Conservation (phyloP, 2,113 vertebrate species). For the Notarius quadriscutis region DNA sequence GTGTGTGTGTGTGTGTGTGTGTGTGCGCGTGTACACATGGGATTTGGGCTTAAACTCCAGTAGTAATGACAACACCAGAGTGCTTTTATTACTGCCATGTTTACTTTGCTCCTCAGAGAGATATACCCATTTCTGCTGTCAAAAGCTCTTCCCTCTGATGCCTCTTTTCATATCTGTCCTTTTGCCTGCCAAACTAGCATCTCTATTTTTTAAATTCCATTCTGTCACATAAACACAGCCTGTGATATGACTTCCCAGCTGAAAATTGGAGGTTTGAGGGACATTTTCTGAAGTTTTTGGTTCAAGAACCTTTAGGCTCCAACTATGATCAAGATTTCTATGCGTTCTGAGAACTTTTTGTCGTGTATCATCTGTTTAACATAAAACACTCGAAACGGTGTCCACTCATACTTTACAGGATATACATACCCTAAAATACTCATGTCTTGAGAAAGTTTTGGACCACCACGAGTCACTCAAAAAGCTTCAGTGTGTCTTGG, state of each 20-base stretch:
- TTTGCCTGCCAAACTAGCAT: background rate
- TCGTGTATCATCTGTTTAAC: background rate
- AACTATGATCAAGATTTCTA: background rate
- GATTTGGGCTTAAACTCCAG: slow-evolving; percentile 34
- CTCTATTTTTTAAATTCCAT: slow-evolving; percentile 21
- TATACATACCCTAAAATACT: background rate
- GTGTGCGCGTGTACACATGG: background rate
- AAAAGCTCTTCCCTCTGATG: slow-evolving; percentile 29
- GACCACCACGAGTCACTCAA: background rate
- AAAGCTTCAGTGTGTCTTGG: background rate
- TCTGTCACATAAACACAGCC: background rate
- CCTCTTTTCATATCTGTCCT: slow-evolving; percentile 24
- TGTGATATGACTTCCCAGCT: background rate
- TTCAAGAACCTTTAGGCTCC: background rate
- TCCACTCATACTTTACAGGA: background rate
- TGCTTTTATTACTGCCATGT: slow-evolving; percentile 44
- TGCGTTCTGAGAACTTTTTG: background rate
- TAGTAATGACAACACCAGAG: slow-evolving; percentile 38
- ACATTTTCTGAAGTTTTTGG: background rate
- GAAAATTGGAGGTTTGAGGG: background rate
- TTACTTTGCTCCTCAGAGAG: slow-evolving; percentile 43
- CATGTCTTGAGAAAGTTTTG: background rate
- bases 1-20: too few species aligned
- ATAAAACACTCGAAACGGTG: background rate
- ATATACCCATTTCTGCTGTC: slow-evolving; percentile 29